A percentile compares a stretch with the other conserved stretches of the same genome.
These are phyloP conservation scores for Pipa parva DNA, from an alignment of 2,113 vertebrate genomes.

Conservation along the genomic window DNA sequence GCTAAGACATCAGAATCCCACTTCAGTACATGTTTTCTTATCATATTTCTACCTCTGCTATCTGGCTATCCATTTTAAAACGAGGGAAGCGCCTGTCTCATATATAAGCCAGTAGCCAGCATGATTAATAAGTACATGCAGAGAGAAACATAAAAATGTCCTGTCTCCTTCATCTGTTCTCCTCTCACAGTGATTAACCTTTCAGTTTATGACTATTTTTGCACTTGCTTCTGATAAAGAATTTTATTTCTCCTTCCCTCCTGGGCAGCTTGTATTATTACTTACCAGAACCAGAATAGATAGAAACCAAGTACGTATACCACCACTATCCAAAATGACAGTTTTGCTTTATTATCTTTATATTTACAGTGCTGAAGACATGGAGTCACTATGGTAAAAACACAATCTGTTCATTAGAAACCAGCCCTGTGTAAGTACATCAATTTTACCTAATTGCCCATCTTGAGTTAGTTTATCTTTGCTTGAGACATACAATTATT, in stretches of 20 bases:
- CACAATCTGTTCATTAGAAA: conserved; percentile 64
- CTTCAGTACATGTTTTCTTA: background rate
- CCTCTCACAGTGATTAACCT: conserved; percentile 70
- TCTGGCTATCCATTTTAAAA: conserved; percentile 49
- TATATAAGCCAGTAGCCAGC: conserved; percentile 45
- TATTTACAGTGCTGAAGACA: conserved; percentile 55
- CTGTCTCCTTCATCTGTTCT: conserved; percentile 67
- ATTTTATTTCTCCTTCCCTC: conserved; percentile 70
- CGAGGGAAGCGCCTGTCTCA: conserved; percentile 50
- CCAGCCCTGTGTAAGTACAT: conserved; percentile 53
- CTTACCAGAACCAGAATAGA: conserved; percentile 56
- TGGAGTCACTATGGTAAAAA: conserved; percentile 58
- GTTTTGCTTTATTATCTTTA: conserved; percentile 50
- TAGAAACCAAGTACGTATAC: conserved; percentile 56
- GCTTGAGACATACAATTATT: conserved; percentile 57
- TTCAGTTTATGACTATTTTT: conserved; percentile 75
- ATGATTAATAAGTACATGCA: conserved; percentile 65
- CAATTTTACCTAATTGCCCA: conserved; percentile 63
- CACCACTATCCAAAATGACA: conserved; percentile 56
- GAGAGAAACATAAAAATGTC: conserved; percentile 60
- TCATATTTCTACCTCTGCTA: conserved; percentile 18
- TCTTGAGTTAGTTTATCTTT: conserved; percentile 54
- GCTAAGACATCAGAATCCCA: background rate
- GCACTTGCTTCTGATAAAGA: conserved; percentile 66
- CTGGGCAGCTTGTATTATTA: conserved; percentile 72